These are phyloP conservation scores for Mimachlamys varia DNA, from an alignment of 2,888 invertebrate genomes.

Conservation along the genomic window DNA sequence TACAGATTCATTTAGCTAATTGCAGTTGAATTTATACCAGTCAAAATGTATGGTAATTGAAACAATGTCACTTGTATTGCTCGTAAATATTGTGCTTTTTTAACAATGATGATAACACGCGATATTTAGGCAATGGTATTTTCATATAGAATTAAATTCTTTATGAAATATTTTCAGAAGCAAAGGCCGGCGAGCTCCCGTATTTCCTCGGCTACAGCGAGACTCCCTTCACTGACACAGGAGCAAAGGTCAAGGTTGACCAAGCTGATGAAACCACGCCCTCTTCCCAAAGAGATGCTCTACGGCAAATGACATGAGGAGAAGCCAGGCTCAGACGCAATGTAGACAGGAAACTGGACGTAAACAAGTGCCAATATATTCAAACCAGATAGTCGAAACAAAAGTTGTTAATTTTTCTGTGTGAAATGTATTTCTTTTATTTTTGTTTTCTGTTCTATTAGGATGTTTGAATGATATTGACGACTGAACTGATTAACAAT, in stretches of 20 bases:
- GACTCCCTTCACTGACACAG: conserved; percentile 61
- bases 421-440: conserved; percentile 18
- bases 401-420: background rate
- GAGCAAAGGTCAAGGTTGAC: conserved; percentile 64
- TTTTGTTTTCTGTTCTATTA: background rate
- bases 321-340: conserved; percentile 31
- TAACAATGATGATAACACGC: background rate
- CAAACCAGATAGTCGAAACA: background rate
- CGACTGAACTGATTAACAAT: background rate
- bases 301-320: conserved; percentile 62
- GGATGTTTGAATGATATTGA: background rate
- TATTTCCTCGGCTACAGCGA: conserved; percentile 54
- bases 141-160: background rate
- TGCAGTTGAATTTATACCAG: too few relatives aligned
- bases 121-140: background rate
- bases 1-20: too few relatives aligned
- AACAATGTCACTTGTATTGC: too few relatives aligned
- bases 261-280: conserved; percentile 69
- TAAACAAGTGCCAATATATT: background rate
- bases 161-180: conserved; percentile 37
- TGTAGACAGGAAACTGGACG: conserved; percentile 3
- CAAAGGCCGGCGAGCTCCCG: conserved; percentile 64
- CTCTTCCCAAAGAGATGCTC: conserved; percentile 72
- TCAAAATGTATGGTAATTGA: too few relatives aligned
- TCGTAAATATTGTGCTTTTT: too few relatives aligned